Evolutionary conservation across 37 sponge, comb jelly and placozoan species (phyloP).

Genomic region (Chondrilla cf. caribensis): DNA sequence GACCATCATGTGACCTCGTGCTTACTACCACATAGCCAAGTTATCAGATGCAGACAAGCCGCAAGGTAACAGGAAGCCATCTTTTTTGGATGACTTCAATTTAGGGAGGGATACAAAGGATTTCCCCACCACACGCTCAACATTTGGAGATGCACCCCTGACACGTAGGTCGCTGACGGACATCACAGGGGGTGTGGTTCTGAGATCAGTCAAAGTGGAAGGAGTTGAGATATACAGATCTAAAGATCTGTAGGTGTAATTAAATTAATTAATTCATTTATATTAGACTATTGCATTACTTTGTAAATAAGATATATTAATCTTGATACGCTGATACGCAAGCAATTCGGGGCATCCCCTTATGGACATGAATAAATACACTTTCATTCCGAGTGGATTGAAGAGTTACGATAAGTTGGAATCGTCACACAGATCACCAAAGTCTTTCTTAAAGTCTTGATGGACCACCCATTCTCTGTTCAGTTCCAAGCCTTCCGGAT

Average conservation of each 20-base stretch:
- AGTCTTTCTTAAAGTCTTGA: conserved; percentile 24
- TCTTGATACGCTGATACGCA: too few species aligned
- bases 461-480: conserved; percentile 17
- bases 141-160: background rate
- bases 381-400: too few species aligned
- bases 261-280: conserved; percentile 12
- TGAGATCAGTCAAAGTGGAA: conserved; percentile 7
- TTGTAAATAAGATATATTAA: background rate
- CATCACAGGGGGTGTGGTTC: background rate
- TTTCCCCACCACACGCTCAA: background rate
- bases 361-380: too few species aligned
- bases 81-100: background rate
- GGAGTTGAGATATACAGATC: background rate
- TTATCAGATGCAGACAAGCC: background rate
- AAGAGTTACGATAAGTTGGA: background rate
- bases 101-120: background rate
- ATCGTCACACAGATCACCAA: conserved; percentile 19
- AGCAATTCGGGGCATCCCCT: too few species aligned
- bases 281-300: background rate
- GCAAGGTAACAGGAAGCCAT: background rate
- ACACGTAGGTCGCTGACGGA: conserved; percentile 6
- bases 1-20: background rate
- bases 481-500: background rate
- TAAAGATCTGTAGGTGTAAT: background rate
- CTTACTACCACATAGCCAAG: background rate